A percentile compares a stretch with the other conserved stretches of the same genome.
Evolutionary conservation across 2,888 invertebrate species (phyloP).

Genomic region (Himalopsyche anomala): DNA sequence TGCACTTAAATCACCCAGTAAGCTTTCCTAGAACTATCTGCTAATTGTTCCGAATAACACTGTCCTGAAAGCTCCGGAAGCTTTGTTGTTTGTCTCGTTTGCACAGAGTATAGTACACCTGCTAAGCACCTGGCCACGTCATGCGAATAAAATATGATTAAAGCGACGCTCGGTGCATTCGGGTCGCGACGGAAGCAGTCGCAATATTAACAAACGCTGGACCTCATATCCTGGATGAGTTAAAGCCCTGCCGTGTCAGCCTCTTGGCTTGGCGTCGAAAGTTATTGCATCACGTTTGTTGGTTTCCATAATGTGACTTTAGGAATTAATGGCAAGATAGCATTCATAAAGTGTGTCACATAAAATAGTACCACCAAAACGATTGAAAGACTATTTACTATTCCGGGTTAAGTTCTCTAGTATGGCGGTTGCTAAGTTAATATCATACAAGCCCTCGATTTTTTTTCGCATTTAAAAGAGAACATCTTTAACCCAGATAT

Average conservation of each 20-base stretch:
- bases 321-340: neutral
- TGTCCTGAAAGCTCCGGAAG: slow-evolving; percentile 5
- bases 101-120: slow-evolving; percentile 1
- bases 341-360: too few relatives aligned
- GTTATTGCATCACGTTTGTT: slow-evolving; percentile 8
- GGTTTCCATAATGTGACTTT: neutral
- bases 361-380: too few relatives aligned
- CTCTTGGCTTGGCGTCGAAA: slow-evolving; percentile 21
- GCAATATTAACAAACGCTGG: neutral
- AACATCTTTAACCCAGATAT: too few relatives aligned
- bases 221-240: slow-evolving; percentile 35
- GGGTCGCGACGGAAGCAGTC: slow-evolving; percentile 29
- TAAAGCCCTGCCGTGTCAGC: slow-evolving; percentile 17
- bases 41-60: neutral
- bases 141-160: slow-evolving; percentile 56
- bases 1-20: too few relatives aligned
- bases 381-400: too few relatives aligned
- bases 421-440: too few relatives aligned
- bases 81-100: slow-evolving; percentile 19
- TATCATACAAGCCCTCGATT: too few relatives aligned
- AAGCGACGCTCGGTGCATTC: slow-evolving; percentile 39
- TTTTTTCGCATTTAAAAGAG: too few relatives aligned
- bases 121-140: slow-evolving; percentile 50
- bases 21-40: too few relatives aligned
- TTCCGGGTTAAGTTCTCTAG: too few relatives aligned